phyloP scores from a whole-genome alignment of 2,888 invertebrate genomes.

The Eudasyphora cyanicolor region DNA sequence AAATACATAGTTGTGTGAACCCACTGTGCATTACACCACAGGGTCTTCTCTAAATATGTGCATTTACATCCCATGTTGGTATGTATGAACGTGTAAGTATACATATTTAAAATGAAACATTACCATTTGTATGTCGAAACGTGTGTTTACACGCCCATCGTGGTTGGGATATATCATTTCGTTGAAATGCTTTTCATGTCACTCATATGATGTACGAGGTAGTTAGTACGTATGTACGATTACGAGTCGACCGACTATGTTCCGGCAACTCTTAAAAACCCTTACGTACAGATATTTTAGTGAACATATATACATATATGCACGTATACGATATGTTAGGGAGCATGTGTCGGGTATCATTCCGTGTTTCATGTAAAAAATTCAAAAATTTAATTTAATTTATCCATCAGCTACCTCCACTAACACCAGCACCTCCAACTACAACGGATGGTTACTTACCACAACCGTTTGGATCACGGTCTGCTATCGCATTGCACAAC shows the following conservation, averaged over 20 bases:
- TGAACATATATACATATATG: background rate
- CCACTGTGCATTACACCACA: no score
- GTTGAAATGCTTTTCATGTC: background rate
- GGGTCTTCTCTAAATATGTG: no score
- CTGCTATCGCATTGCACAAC: background rate
- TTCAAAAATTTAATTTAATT: background rate
- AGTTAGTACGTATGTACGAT: no score
- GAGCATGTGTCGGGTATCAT: background rate
- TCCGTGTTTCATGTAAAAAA: background rate
- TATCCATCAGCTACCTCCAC: background rate
- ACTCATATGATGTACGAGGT: background rate
- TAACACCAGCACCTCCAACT: no score
- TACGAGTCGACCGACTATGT: no score
- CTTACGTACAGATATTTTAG: no score
- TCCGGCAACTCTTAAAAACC: no score
- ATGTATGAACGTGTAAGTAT: background rate
- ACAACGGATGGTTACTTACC: background rate
- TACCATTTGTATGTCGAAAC: background rate
- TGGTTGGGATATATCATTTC: background rate
- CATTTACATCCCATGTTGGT: background rate
- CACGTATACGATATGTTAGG: background rate
- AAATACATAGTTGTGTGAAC: no score
- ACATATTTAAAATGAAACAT: background rate
- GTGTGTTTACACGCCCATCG: background rate
- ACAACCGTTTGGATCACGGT: background rate